Evolutionary conservation across 2,113 vertebrate species (phyloP).

Genomic region (Bungarus multicinctus): DNA sequence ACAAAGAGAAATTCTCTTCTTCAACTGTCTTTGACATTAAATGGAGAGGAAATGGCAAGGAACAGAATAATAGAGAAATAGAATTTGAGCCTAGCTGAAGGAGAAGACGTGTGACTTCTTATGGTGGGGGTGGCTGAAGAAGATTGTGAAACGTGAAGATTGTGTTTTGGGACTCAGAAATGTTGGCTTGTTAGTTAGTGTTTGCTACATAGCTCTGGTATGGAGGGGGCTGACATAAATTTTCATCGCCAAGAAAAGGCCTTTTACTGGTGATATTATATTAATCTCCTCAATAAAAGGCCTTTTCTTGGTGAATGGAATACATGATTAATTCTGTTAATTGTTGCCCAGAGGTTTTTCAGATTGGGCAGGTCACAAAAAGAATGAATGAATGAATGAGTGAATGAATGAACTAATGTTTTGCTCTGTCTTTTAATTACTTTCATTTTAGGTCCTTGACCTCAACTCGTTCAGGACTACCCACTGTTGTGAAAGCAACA

Average conservation of each 20-base stretch:
- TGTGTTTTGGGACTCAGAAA: neutral
- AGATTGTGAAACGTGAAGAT: neutral
- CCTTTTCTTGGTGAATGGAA: neutral
- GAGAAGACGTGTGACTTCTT: neutral
- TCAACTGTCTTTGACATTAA: constrained; percentile 51
- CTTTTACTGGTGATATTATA: neutral
- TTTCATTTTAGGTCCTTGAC: neutral
- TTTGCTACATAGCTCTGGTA: neutral
- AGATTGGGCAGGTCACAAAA: neutral
- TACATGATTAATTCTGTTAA: neutral
- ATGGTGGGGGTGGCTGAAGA: neutral
- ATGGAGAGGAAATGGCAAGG: neutral
- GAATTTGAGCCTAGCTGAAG: neutral
- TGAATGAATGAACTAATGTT: neutral
- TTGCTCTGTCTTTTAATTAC: neutral
- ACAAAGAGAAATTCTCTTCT: constrained; percentile 43
- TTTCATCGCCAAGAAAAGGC: neutral
- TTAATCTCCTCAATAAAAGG: neutral
- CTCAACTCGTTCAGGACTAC: too few species aligned
- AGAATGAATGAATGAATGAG: neutral
- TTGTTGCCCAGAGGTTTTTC: neutral
- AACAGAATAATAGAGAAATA: neutral
- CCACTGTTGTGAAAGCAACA: neutral
- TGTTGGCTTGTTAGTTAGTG: neutral
- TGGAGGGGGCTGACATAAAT: neutral